Percentiles rank a stretch among this genome's conserved stretches.
Evolutionary conservation across 2,888 invertebrate species (phyloP).

Genomic region (Epistrophe eligans): DNA sequence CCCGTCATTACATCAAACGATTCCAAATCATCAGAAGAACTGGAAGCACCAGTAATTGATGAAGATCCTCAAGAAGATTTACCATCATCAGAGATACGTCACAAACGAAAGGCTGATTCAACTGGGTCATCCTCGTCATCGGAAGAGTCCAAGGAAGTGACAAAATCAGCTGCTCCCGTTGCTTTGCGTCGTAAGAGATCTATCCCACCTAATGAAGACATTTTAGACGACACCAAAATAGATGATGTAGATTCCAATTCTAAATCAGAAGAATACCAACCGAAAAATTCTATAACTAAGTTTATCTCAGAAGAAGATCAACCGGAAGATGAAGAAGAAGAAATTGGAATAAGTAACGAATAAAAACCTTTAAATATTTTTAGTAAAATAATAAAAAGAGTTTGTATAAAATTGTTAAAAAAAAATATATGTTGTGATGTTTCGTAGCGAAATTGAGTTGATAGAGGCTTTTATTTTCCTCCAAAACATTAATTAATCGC

Average conservation of each 20-base stretch:
- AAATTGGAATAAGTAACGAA: too few relatives aligned
- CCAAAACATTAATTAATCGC: neutral
- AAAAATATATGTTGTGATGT: conserved; percentile 25
- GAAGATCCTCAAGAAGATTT: neutral
- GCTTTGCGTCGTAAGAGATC: conserved; percentile 10
- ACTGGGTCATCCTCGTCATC: conserved; percentile 39
- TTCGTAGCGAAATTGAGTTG: conserved; percentile 16
- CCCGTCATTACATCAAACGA: conserved; percentile 5
- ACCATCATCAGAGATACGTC: conserved; percentile 16
- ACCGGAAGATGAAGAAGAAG: too few relatives aligned
- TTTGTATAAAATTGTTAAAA: conserved; percentile 4
- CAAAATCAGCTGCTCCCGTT: neutral
- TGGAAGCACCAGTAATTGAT: conserved; percentile 15
- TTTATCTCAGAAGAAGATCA: too few relatives aligned
- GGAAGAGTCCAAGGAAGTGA: conserved; percentile 38
- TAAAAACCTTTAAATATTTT: neutral
- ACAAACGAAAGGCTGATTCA: conserved; percentile 4
- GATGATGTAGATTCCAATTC: neutral
- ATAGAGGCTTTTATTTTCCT: conserved; percentile 17
- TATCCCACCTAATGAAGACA: too few relatives aligned
- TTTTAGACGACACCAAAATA: neutral
- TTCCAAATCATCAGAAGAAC: neutral
- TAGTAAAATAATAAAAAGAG: neutral
- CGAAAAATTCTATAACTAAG: too few relatives aligned
- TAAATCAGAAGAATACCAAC: too few relatives aligned